Evolutionary conservation across 2,113 vertebrate species (phyloP).

Genomic region (Okapia johnstoni): DNA sequence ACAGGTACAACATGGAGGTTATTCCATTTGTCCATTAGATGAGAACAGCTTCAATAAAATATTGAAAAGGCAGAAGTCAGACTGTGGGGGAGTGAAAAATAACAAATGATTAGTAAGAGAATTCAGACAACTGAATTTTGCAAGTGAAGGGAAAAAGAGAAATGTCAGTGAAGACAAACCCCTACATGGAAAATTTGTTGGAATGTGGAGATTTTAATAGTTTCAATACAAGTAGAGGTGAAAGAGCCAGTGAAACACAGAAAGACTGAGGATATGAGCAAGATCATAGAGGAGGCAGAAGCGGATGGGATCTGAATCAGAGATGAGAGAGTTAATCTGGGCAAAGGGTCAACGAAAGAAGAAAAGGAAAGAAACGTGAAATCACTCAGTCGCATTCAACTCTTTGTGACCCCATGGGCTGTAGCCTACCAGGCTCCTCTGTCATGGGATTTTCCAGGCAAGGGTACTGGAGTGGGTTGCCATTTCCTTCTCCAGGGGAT

Average conservation of each 20-base stretch:
- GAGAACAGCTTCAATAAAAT: background rate
- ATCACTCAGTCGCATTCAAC: fast-evolving
- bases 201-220: background rate
- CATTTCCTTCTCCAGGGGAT: background rate
- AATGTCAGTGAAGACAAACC: background rate
- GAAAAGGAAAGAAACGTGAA: background rate
- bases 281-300: background rate
- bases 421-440: background rate
- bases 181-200: no score
- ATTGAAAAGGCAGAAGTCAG: background rate
- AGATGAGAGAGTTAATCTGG: background rate
- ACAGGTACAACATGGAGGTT: background rate
- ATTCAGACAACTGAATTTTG: background rate
- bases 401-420: background rate
- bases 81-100: background rate
- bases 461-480: background rate
- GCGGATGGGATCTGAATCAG: background rate
- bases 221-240: background rate
- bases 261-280: background rate
- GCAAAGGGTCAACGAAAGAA: background rate
- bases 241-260: background rate
- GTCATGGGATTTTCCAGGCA: background rate
- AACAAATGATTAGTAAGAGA: background rate
- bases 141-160: background rate
- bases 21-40: background rate